Evolutionary conservation across 2,888 invertebrate genomes (phyloP).

Genomic region (Acleris literana): DNA sequence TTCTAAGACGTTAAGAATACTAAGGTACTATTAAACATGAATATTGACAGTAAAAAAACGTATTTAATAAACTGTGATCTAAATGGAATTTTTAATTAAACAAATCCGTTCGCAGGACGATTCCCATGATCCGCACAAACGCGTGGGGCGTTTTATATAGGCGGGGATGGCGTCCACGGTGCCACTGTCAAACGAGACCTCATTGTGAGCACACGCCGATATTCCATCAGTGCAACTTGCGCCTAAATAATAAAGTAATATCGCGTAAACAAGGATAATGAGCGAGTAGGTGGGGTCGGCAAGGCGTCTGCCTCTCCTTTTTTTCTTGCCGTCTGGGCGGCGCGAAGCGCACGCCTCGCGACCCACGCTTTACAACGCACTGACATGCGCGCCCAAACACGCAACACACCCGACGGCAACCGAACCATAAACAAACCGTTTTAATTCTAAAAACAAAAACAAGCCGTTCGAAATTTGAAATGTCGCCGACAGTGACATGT

Average conservation of each 20-base stretch:
- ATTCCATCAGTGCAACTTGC: conserved; percentile 59
- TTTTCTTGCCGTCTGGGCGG: conserved; percentile 78
- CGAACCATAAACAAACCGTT: conserved; percentile 59
- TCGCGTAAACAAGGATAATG: conserved; percentile 80
- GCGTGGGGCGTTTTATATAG: conserved; percentile 81
- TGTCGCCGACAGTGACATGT: conserved; percentile 41
- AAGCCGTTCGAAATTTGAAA: conserved; percentile 43
- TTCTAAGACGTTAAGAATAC: too few relatives aligned
- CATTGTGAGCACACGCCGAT: conserved; percentile 75
- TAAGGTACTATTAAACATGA: too few relatives aligned
- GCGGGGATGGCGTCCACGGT: conserved; percentile 70
- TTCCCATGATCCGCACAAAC: conserved; percentile 67
- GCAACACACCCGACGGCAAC: conserved; percentile 70
- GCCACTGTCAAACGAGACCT: conserved; percentile 78
- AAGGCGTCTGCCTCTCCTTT: conserved; percentile 68
- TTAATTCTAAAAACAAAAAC: conserved; percentile 45
- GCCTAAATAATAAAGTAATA: conserved; percentile 75
- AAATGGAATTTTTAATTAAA: conserved; percentile 15
- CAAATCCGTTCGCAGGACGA: conserved; percentile 45
- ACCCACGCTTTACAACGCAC: conserved; percentile 75
- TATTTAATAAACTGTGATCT: background rate
- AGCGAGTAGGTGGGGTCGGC: conserved; percentile 78
- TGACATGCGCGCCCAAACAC: conserved; percentile 60
- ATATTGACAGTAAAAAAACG: too few relatives aligned
- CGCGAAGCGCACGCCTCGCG: conserved; percentile 74